These are phyloP conservation scores for Cryptotermes secundus DNA, from an alignment of 1,140 invertebrate species.

Conservation along the genomic window DNA sequence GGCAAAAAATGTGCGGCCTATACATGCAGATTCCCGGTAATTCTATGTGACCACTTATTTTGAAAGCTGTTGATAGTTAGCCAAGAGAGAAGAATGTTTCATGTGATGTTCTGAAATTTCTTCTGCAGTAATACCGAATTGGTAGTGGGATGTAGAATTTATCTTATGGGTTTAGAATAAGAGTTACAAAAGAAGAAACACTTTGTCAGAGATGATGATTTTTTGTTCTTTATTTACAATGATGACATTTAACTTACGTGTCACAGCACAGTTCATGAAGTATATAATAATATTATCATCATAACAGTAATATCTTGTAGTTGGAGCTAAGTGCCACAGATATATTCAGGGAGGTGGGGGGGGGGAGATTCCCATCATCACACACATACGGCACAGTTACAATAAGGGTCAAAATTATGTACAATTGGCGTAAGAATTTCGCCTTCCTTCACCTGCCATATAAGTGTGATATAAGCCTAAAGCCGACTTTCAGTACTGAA, in stretches of 20 bases:
- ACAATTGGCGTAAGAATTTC: neutral
- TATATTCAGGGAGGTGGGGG: neutral
- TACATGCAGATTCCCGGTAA: no score
- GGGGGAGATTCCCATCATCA: neutral
- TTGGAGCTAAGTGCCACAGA: neutral
- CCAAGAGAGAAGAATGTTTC: no score
- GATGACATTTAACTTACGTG: conserved; percentile 33
- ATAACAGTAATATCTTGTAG: conserved; percentile 26
- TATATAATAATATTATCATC: conserved; percentile 26
- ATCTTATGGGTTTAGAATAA: neutral
- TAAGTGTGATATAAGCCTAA: neutral
- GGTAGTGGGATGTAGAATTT: no score
- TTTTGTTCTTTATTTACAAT: conserved; percentile 35
- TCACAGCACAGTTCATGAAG: conserved; percentile 35
- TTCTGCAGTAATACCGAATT: no score
- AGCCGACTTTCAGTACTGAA: neutral
- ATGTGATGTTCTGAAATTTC: no score
- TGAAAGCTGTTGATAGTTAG: no score
- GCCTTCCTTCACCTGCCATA: neutral
- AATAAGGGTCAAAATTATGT: neutral
- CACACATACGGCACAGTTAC: conserved; percentile 3
- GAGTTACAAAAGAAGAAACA: neutral
- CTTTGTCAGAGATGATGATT: conserved; percentile 20
- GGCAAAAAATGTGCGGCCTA: no score
- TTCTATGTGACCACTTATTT: no score